These are phyloP conservation scores for Ptilodon capucinus DNA, from an alignment of 2,888 invertebrate genomes.

Conservation along the genomic window DNA sequence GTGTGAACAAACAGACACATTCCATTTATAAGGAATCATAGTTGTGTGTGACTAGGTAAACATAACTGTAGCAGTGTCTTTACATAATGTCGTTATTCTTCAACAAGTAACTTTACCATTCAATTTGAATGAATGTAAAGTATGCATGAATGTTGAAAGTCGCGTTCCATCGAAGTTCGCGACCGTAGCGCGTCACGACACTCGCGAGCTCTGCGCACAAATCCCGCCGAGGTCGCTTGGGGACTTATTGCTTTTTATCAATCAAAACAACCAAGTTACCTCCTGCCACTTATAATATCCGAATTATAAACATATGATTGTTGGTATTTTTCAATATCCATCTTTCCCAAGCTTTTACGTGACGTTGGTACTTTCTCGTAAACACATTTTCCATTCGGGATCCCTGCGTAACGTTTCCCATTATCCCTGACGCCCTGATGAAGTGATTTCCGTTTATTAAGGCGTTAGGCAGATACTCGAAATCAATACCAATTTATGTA, in stretches of 20 bases:
- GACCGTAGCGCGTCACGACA: constrained; percentile 6
- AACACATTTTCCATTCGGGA: background rate
- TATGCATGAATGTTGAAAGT: background rate
- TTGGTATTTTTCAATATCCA: too few species aligned
- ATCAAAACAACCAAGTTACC: constrained; percentile 10
- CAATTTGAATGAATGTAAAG: background rate
- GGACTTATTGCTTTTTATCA: constrained; percentile 26
- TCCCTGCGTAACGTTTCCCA: background rate
- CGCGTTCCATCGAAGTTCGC: constrained; percentile 2
- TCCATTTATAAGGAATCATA: background rate
- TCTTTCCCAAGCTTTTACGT: too few species aligned
- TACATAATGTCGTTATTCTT: background rate
- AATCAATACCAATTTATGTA: constrained; percentile 13
- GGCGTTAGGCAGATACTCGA: background rate
- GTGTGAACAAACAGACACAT: background rate
- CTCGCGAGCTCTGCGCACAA: constrained; percentile 7
- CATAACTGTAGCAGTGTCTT: background rate
- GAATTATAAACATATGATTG: background rate
- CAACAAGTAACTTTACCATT: background rate
- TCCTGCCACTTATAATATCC: constrained; percentile 2
- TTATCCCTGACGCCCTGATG: background rate
- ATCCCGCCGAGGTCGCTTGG: constrained; percentile 7
- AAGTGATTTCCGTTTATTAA: constrained; percentile 1
- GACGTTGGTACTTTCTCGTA: background rate
- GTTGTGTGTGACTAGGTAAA: background rate